These are phyloP conservation scores for Chionoecetes opilio DNA, from an alignment of 1,140 invertebrate genomes.

Conservation along the genomic window DNA sequence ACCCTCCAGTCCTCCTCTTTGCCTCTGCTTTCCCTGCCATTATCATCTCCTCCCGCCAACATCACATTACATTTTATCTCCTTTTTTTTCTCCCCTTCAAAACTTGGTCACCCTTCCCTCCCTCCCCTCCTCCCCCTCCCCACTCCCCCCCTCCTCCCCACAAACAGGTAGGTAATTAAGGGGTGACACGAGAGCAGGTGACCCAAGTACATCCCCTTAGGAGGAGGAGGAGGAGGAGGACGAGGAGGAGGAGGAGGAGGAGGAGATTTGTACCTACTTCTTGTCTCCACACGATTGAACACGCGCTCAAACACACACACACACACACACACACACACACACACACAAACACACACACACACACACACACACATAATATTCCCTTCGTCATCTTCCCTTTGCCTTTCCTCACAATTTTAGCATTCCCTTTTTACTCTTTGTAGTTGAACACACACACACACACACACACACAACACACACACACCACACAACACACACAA, in stretches of 20 bases:
- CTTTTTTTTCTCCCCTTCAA: background rate
- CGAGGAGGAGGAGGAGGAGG: background rate
- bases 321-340: constrained; percentile 18
- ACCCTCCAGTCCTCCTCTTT: background rate
- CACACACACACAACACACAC: background rate
- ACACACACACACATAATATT: background rate
- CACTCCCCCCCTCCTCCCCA: background rate
- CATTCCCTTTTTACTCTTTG: too few species aligned
- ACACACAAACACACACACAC: constrained; percentile 4
- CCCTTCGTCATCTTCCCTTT: too few species aligned
- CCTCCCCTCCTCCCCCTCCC: background rate
- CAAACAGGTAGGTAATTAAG: background rate
- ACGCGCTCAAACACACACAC: background rate
- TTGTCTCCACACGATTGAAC: background rate
- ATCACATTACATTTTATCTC: too few species aligned
- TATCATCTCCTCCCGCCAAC: too few species aligned
- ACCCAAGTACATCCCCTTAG: background rate
- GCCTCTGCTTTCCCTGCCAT: too few species aligned
- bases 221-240: constrained; percentile 23
- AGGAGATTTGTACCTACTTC: background rate
- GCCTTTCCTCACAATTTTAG: too few species aligned
- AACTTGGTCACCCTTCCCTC: too few species aligned
- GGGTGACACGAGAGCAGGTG: background rate
- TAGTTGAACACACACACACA: too few species aligned
- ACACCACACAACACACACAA: constrained; percentile 2